Conservation (phyloP, 2,797 vertebrate species). For the Bovichtus diacanthus region DNA sequence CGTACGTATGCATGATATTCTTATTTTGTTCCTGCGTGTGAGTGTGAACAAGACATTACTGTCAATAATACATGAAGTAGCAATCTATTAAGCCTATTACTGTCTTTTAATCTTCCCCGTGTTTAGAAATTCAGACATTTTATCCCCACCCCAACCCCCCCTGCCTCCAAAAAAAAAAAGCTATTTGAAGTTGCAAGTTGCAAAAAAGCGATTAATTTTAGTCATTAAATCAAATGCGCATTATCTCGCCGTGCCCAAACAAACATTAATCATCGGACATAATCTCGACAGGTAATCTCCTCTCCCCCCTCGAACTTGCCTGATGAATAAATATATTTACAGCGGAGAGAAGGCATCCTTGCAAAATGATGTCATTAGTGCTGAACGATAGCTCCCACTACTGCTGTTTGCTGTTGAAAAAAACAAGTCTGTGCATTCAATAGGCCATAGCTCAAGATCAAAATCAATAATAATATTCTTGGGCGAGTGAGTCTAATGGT, state of each 20-base stretch:
- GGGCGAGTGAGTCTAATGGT: slow-evolving; percentile 66
- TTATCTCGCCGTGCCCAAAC: slow-evolving; percentile 69
- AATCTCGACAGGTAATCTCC: slow-evolving; percentile 80
- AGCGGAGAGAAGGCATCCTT: slow-evolving; percentile 59
- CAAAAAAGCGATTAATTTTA: slow-evolving; percentile 71
- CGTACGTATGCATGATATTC: neutral
- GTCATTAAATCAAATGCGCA: slow-evolving; percentile 72
- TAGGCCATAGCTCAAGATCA: slow-evolving; percentile 72
- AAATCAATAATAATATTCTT: slow-evolving; percentile 83
- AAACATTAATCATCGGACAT: slow-evolving; percentile 73
- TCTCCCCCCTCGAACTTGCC: slow-evolving; percentile 60
- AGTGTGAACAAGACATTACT: slow-evolving; percentile 47
- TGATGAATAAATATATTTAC: slow-evolving; percentile 76
- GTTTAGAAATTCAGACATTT: slow-evolving; percentile 49
- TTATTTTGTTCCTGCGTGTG: slow-evolving; percentile 13
- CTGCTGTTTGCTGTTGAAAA: slow-evolving; percentile 67
- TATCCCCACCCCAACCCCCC: neutral
- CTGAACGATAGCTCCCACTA: slow-evolving; percentile 71
- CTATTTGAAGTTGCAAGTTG: slow-evolving; percentile 62
- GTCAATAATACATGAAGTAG: slow-evolving; percentile 44
- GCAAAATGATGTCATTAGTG: slow-evolving; percentile 74
- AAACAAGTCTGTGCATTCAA: slow-evolving; percentile 64
- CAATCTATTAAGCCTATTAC: slow-evolving; percentile 19
- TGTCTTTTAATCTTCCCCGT: slow-evolving; percentile 46
- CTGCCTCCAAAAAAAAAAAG: neutral